Conservation (phyloP, 2,797 vertebrate genomes). For the Tenualosa ilisha region DNA sequence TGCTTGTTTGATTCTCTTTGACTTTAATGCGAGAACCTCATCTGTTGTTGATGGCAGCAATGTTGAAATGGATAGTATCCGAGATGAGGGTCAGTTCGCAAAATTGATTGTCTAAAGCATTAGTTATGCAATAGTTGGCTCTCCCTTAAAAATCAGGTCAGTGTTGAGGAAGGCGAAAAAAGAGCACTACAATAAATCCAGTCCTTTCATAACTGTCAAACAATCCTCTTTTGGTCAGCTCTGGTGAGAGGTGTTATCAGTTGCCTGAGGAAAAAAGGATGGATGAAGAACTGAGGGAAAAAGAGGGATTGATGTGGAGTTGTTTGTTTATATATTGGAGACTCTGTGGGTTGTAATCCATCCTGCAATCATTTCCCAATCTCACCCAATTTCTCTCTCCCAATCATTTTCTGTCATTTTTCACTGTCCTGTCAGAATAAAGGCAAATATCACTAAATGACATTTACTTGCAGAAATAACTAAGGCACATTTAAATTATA, state of each 20-base stretch:
- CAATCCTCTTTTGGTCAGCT: not conserved
- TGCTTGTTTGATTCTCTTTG: not conserved
- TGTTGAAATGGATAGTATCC: not conserved
- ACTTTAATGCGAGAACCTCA: not conserved
- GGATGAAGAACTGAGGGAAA: not conserved
- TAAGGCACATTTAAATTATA: no score
- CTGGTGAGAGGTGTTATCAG: not conserved
- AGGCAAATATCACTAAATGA: no score
- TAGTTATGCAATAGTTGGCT: not conserved
- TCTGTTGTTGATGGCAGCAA: not conserved
- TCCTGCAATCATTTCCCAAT: no score
- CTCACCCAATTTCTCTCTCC: no score
- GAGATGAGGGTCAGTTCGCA: not conserved
- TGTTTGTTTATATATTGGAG: no score
- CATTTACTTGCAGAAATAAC: no score
- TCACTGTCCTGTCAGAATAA: no score
- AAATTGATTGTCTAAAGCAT: not conserved
- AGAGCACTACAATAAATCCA: not conserved
- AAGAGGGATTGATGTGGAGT: no score
- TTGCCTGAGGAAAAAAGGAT: not conserved
- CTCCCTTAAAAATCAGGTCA: not conserved
- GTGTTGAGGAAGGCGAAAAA: not conserved
- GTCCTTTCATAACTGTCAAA: slow-evolving; percentile 5
- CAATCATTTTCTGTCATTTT: no score
- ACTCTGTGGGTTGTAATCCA: no score